phyloP scores from a whole-genome alignment of 2,113 vertebrate species.

The Polypterus bichir region DNA sequence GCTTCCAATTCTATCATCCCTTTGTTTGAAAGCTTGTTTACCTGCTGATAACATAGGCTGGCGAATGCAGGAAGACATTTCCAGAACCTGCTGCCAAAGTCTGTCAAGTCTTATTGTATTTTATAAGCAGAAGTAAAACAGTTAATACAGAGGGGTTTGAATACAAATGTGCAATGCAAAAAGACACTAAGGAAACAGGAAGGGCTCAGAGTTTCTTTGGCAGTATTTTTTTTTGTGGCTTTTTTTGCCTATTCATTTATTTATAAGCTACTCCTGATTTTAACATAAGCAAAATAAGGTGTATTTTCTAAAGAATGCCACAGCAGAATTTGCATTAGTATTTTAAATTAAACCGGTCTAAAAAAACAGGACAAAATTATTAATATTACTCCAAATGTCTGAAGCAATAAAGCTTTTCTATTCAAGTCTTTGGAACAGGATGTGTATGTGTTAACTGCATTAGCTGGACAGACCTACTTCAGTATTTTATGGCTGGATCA shows the following conservation, averaged over 20 bases:
- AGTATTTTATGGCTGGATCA: too few species aligned
- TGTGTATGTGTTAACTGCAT: too few species aligned
- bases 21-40: constrained; percentile 72
- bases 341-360: constrained; percentile 12
- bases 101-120: constrained; percentile 67
- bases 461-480: too few species aligned
- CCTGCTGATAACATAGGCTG: constrained; percentile 73
- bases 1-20: constrained; percentile 63
- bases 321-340: constrained; percentile 14
- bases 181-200: constrained; percentile 63
- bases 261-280: too few species aligned
- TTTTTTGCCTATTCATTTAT: too few species aligned
- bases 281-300: constrained; percentile 3
- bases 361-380: constrained; percentile 14
- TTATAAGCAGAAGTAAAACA: constrained; percentile 53
- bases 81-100: constrained; percentile 67
- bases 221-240: constrained; percentile 69
- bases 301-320: not conserved
- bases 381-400: too few species aligned
- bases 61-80: constrained; percentile 64
- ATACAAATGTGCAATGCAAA: constrained; percentile 63
- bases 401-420: too few species aligned
- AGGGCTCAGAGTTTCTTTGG: constrained; percentile 52
- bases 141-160: constrained; percentile 56
- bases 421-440: too few species aligned